Evolutionary conservation across 2,888 invertebrate species (phyloP), one percentile per base, ranked within the genome.

Genomic region (Eledona agricola): DNA sequence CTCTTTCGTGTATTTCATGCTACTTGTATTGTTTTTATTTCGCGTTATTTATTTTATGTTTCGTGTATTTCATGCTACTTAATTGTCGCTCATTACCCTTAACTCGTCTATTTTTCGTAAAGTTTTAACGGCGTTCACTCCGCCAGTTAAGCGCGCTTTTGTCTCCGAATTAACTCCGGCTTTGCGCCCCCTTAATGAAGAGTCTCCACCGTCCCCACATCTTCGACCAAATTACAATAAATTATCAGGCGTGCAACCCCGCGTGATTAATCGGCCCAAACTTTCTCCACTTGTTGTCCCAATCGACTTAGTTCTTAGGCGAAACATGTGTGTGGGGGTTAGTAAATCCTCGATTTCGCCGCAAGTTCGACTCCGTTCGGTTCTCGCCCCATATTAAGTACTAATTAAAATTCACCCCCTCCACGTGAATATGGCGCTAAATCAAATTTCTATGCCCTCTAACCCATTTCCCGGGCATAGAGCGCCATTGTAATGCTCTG

Each of bases 401-500:
- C 68, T 73, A 73, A 73, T 73, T 73, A 73, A 73, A 73, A 73
- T 73, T 71, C 72, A 70, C 17, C 43, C 26, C 42, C 10, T 10
- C 5, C 19, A 11, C 17, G 25, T 60, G 67, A 67, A 68, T 69
- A 69, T 70, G 67, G 66, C 63, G 62, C 66, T 71, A 72, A 72
- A 72, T 72, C 71, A 72, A 70, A 71, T 72, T 69, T 71, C 65
- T 61, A 61, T 38, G 37, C 63, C 62, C 64, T 60, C 69, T 66
- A 65, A 65, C 68, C 69, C 69, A 69, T 69, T 70, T 68, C 65
- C 63, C 53, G 60, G 59, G 57, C 62, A 57, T 52, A 60, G 57
- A 50, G 42, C 51, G 58, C 63, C 58, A 62, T 68, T 64, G 65
- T 64, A 65, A 64, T 65, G 64, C 58, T 56, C 54, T 58, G 59